Conservation (phyloP, 2,113 vertebrate species). For the Peucedramus taeniatus region DNA sequence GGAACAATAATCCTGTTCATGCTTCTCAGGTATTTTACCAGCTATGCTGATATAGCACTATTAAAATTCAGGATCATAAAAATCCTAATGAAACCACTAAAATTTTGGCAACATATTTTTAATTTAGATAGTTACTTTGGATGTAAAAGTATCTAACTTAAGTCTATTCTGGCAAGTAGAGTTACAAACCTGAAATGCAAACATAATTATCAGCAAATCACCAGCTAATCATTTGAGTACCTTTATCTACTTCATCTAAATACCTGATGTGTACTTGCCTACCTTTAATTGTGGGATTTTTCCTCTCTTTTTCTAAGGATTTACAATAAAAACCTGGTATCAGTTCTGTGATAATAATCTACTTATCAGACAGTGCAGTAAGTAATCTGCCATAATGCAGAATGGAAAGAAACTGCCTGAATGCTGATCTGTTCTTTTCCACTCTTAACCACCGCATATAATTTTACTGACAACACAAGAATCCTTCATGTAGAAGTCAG, state of each 20-base stretch:
- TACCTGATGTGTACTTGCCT: background rate
- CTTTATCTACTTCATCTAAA: background rate
- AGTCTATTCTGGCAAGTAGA: background rate
- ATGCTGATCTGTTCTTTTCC: background rate
- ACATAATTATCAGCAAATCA: background rate
- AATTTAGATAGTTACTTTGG: background rate
- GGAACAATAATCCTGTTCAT: background rate
- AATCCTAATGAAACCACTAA: background rate
- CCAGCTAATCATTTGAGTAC: background rate
- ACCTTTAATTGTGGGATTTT: background rate
- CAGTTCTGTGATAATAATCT: background rate
- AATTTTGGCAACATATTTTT: background rate
- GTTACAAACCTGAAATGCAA: background rate
- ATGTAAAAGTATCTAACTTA: background rate
- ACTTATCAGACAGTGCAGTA: background rate
- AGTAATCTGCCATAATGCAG: background rate
- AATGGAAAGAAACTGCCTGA: background rate
- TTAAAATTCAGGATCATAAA: slow-evolving; percentile 36
- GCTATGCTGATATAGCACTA: background rate
- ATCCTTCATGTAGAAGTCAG: background rate
- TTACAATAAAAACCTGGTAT: background rate
- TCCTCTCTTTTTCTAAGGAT: background rate
- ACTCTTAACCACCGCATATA: background rate
- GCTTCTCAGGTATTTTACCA: background rate
- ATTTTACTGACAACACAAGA: background rate